Evolutionary conservation across 2,797 vertebrate genomes (phyloP), one percentile per base, ranked within the genome.

Genomic region (Spinus olivaceus): DNA sequence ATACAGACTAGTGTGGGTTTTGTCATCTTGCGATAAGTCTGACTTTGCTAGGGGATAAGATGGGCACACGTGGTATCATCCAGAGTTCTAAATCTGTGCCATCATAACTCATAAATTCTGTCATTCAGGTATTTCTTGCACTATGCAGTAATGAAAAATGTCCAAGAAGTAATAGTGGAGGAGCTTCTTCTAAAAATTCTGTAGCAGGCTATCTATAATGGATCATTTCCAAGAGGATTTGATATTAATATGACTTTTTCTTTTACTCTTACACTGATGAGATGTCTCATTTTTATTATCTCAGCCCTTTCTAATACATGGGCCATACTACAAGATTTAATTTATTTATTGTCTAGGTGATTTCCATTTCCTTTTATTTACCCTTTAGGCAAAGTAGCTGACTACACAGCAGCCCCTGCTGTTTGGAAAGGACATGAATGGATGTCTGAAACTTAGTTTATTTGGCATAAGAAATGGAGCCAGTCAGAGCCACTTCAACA

Each of bases 291-390:
- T 33, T 33, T 33, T 33, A 33, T 95, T 94, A 92, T 76, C 76
- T 95, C 66, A 86, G 72, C 63, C 53, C 82, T 87, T 83, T 84
- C 54, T 95, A 91, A 94, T 91, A 51, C 90, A 78, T 37, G 21
- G 83, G 19, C 67, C 53, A 80, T 74, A 69, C 61, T 74, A 78
- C 51, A 91, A 71, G 64, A 67, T 94, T 78, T 92, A 73, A 94
- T 95, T 94, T 94, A 93, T 92, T 95, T 95, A 88, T 93, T 93
- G 57, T 89, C 64, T 57, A 67, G 61, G 61, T 88, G 71, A 86
- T 93, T 93, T 95, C 86, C 84, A 89, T 92, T 91, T 93, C 61
- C 56, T 87, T 93, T 89, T 81, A 82, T 80, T 85, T 92, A 91
- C 44, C 35, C 64, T 92, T 73, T 83, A 87, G 88, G 35, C 9